Base-by-base conservation (phyloP, 2,113 vertebrate species). In the Promerops cafer region DNA sequence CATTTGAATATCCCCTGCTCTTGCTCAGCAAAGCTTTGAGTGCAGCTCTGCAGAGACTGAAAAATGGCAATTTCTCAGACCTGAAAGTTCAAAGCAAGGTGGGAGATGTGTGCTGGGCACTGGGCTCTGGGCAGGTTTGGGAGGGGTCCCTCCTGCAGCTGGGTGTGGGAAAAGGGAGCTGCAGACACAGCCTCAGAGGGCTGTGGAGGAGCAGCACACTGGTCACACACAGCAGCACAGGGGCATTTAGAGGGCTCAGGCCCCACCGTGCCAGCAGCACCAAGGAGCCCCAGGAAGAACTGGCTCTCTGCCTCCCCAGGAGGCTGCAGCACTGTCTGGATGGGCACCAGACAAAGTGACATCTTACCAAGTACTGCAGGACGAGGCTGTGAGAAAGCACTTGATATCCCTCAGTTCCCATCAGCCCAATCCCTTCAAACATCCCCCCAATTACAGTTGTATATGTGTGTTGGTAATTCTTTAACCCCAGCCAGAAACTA, bases 251-350 rank as follows among this genome's bases (percentile, higher is more conserved):
- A 37, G 53, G n/a, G 28, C 37, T n/a, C 50, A 52, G 12, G 42
- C 1, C 21, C 11, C 16, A 14, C 26, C 26, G 3, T 16, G 35
- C 5, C 28, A 54, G 27, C 33, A 56, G 17, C 33, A 39, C 16
- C 39, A 40, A 33, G 65, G 53, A 59, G 14, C n/a, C 21, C 45
- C 28, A 54, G 74, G 39, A 50, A 53, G 12, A 16, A 5, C 1
- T 35, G 45, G 10, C 28, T 53, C 31, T 59, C 37, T 71, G 20
- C 9, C 23, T 85, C 39, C 37, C 35, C 31, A 57, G 24, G 24
- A 57, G 19, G 16, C 21, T 74, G 10, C 26, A 59, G 31, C 0
- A 0, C 26, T 76, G 6, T 13, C 49, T 76, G 47, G 31, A 45
- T n/a, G 14, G 20, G 19, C 26, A 33, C 13, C 26, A 16, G 23